Conservation (phyloP, 2,797 vertebrate species). For the Decapterus maruadsi region DNA sequence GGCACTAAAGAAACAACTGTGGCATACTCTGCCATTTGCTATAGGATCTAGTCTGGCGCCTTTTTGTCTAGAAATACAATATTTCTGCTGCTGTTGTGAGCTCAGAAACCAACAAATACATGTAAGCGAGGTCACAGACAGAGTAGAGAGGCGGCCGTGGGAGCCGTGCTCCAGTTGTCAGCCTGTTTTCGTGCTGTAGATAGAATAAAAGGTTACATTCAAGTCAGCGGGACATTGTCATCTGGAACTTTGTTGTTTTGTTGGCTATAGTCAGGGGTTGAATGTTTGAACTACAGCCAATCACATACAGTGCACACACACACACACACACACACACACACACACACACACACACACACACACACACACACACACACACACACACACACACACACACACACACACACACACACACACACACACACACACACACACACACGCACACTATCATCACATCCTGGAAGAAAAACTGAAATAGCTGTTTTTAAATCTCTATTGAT, state of each 20-base stretch:
- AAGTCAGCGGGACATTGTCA: neutral
- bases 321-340: neutral
- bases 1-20: conserved; percentile 18
- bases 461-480: neutral
- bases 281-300: conserved; percentile 3
- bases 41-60: conserved; percentile 25
- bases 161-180: conserved; percentile 13
- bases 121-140: conserved; percentile 9
- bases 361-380: neutral
- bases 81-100: conserved; percentile 30
- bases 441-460: neutral
- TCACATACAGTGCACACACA: neutral
- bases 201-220: conserved; percentile 22
- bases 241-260: conserved; percentile 16
- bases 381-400: neutral
- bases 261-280: neutral
- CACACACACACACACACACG: neutral
- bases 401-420: neutral
- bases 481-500: conserved; percentile 15
- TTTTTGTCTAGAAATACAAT: conserved; percentile 43
- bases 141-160: conserved; percentile 14
- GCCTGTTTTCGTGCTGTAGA: conserved; percentile 11
- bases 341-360: neutral
- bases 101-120: conserved; percentile 34
- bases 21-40: conserved; percentile 27